A percentile compares a stretch with the other conserved stretches of the same genome.
phyloP scores from a whole-genome alignment of 1,140 invertebrate genomes.

The Dreissena polymorpha region DNA sequence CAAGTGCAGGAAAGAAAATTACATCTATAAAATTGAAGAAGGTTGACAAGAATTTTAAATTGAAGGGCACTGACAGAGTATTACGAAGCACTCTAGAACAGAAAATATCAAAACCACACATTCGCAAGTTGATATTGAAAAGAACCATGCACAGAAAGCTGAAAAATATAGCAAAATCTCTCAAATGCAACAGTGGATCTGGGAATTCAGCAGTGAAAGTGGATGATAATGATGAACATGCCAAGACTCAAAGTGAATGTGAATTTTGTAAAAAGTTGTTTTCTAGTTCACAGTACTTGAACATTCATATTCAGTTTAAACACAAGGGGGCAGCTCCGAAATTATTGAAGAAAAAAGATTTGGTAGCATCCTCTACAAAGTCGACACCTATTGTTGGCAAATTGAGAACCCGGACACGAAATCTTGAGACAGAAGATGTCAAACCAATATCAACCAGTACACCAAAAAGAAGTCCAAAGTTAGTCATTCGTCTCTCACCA shows the following conservation, averaged over 20 bases:
- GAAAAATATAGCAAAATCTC: not conserved
- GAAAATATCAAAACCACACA: conserved; percentile 5
- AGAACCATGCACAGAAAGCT: not conserved
- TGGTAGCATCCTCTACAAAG: not conserved
- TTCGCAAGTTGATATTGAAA: not conserved
- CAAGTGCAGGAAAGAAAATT: not conserved
- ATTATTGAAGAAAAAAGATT: conserved; percentile 3
- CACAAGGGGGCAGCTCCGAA: conserved; percentile 24
- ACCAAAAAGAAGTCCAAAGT: conserved; percentile 28
- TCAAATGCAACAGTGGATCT: too few relatives aligned
- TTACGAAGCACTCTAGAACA: conserved; percentile 3
- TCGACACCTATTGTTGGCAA: not conserved
- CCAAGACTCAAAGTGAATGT: conserved; percentile 13
- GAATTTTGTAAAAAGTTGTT: conserved; percentile 38
- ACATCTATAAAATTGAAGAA: conserved; percentile 6
- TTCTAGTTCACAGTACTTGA: conserved; percentile 9
- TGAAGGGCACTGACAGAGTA: not conserved
- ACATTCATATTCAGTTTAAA: conserved; percentile 33
- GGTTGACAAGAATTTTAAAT: conserved; percentile 8
- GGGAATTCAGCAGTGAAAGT: conserved; percentile 12
- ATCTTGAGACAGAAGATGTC: not conserved
- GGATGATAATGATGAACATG: not conserved
- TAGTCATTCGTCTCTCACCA: conserved; percentile 37
- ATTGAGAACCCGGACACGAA: conserved; percentile 2
- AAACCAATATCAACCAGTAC: conserved; percentile 34